Conservation (phyloP, 2,888 invertebrate species). For the Clunio marinus region DNA sequence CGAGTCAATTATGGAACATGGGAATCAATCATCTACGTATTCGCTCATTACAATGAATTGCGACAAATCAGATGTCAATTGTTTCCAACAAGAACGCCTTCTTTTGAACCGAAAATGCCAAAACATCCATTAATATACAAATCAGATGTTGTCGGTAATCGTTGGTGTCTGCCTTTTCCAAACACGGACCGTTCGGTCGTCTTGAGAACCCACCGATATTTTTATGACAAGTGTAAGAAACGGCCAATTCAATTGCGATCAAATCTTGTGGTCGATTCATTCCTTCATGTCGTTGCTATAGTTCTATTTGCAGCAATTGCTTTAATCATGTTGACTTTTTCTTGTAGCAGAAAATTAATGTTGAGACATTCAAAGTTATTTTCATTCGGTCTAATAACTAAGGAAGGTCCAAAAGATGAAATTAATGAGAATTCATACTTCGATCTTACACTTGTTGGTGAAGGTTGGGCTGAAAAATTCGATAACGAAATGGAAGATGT, state of each 20-base stretch:
- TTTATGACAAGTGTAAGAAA: constrained; percentile 62
- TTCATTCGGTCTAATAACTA: too few species aligned
- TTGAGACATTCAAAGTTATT: too few species aligned
- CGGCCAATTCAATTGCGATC: constrained; percentile 76
- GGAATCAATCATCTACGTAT: constrained; percentile 77
- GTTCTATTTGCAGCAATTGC: constrained; percentile 60
- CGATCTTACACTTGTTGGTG: too few species aligned
- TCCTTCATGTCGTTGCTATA: constrained; percentile 53
- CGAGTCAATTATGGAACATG: constrained; percentile 79
- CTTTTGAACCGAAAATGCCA: constrained; percentile 59
- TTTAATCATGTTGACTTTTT: constrained; percentile 52
- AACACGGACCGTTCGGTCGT: constrained; percentile 80
- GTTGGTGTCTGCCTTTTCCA: constrained; percentile 69
- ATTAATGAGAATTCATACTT: too few species aligned
- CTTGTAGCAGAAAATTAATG: too few species aligned
- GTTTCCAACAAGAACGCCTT: constrained; percentile 62
- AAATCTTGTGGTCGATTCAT: constrained; percentile 61
- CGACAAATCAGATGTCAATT: constrained; percentile 62
- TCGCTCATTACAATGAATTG: constrained; percentile 64
- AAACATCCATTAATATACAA: constrained; percentile 55
- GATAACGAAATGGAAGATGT: too few species aligned
- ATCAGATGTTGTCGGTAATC: constrained; percentile 48
- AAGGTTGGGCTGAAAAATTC: too few species aligned
- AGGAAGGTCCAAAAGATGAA: too few species aligned
- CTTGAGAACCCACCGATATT: constrained; percentile 72